Conservation (phyloP, 2,797 vertebrate species). For the Dipus sagitta region DNA sequence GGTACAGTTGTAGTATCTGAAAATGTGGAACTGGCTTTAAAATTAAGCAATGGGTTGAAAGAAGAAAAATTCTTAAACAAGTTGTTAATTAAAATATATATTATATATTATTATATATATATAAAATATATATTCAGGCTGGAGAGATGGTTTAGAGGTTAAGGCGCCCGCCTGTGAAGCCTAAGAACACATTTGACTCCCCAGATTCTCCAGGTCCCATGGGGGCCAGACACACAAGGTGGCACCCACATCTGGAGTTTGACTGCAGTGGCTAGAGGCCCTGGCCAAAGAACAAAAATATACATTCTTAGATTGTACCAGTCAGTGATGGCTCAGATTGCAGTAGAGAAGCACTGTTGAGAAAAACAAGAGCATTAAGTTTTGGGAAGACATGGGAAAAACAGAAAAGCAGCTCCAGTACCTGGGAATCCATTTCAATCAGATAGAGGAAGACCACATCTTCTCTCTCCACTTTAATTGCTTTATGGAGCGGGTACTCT, state of each 20-base stretch:
- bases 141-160: too few relatives aligned
- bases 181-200: too few relatives aligned
- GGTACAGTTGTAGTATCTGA: not conserved
- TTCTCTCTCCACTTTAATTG: slow-evolving; percentile 98
- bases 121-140: too few relatives aligned
- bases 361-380: not conserved
- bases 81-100: too few relatives aligned
- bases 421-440: slow-evolving; percentile 99
- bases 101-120: too few relatives aligned
- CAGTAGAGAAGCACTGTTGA: not conserved
- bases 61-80: not conserved
- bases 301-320: not conserved
- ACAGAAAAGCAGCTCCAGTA: slow-evolving; percentile 75
- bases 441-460: slow-evolving; percentile 98
- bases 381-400: slow-evolving; percentile 11
- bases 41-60: not conserved
- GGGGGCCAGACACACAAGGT: too few relatives aligned
- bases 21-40: not conserved
- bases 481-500: slow-evolving; percentile 97
- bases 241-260: too few relatives aligned
- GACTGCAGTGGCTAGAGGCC: too few relatives aligned
- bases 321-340: not conserved
- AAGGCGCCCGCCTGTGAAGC: too few relatives aligned
- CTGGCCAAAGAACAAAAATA: too few relatives aligned
- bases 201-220: too few relatives aligned